These are phyloP conservation scores for Epizoanthus stellaris DNA, from an alignment of 92 coral and sea anemone genomes.

Conservation along the genomic window DNA sequence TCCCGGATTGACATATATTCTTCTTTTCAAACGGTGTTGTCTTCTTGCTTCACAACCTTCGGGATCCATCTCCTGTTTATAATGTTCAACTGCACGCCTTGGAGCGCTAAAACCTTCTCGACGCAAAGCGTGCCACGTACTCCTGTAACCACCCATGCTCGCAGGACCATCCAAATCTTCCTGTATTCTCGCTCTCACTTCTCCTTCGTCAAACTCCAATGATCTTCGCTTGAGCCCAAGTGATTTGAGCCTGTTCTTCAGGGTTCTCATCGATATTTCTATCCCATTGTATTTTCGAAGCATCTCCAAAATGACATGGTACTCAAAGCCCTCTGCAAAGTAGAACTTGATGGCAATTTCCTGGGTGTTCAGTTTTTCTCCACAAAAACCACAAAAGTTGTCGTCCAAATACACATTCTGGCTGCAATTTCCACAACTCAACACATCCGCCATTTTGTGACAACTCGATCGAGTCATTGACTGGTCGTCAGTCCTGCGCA, in stretches of 20 bases:
- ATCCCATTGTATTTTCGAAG: constrained; percentile 31
- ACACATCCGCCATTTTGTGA: too few species aligned
- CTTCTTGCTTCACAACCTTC: constrained; percentile 10
- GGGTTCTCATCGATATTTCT: constrained; percentile 40
- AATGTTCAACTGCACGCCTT: constrained; percentile 36
- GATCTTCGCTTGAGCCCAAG: constrained; percentile 41
- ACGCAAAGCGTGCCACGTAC: constrained; percentile 37
- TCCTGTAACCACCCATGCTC: constrained; percentile 45
- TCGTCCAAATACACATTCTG: constrained; percentile 13
- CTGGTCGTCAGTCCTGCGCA: constrained; percentile 18
- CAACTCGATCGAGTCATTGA: too few species aligned
- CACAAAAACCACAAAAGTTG: constrained; percentile 52
- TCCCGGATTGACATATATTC: too few species aligned
- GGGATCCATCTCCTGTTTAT: constrained; percentile 14
- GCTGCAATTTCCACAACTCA: constrained; percentile 4
- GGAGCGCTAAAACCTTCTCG: constrained; percentile 47
- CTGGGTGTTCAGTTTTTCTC: constrained; percentile 47
- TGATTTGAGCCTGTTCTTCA: constrained; percentile 41
- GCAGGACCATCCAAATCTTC: constrained; percentile 40
- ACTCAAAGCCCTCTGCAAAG: constrained; percentile 51
- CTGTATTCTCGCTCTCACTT: constrained; percentile 42
- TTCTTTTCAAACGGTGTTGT: background rate
- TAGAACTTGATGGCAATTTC: constrained; percentile 48
- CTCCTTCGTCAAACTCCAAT: constrained; percentile 32
- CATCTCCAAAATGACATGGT: constrained; percentile 49